These are phyloP conservation scores for Alethe diademata DNA, from an alignment of 2,113 vertebrate genomes.

Conservation along the genomic window DNA sequence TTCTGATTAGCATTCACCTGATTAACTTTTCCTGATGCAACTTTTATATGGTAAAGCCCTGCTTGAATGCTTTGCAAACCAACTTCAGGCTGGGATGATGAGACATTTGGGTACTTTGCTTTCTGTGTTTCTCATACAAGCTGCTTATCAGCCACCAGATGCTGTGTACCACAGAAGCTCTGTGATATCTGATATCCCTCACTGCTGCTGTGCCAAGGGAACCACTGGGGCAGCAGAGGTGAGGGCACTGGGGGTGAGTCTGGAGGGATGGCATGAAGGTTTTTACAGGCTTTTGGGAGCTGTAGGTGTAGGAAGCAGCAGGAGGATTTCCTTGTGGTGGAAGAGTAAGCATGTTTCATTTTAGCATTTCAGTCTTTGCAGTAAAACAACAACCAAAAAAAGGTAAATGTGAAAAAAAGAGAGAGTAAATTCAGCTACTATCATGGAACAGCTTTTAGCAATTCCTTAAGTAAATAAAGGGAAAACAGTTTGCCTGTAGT, in stretches of 20 bases:
- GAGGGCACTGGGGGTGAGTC: neutral
- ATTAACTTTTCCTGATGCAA: neutral
- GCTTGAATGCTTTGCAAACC: neutral
- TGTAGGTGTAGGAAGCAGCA: neutral
- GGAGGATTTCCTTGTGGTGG: neutral
- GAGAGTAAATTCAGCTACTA: neutral
- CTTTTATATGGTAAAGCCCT: conserved; percentile 15
- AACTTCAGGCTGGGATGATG: neutral
- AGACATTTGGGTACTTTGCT: conserved; percentile 5
- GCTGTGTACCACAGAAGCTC: neutral
- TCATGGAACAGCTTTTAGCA: neutral
- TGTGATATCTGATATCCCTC: neutral
- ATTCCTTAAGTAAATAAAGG: neutral
- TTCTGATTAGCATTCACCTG: neutral
- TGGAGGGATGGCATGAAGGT: neutral
- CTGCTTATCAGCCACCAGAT: neutral
- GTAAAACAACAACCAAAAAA: neutral
- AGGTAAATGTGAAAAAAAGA: rapidly evolving
- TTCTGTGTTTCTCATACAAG: rapidly evolving
- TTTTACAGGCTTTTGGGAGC: neutral
- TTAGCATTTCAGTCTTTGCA: neutral
- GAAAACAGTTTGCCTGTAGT: neutral
- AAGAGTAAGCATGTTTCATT: neutral
- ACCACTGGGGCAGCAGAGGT: neutral
- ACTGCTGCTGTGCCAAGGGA: too few relatives aligned